phyloP scores from a whole-genome alignment of 2,113 vertebrate species.

The crab-eating macaque (Macaca fascicularis) region DNA sequence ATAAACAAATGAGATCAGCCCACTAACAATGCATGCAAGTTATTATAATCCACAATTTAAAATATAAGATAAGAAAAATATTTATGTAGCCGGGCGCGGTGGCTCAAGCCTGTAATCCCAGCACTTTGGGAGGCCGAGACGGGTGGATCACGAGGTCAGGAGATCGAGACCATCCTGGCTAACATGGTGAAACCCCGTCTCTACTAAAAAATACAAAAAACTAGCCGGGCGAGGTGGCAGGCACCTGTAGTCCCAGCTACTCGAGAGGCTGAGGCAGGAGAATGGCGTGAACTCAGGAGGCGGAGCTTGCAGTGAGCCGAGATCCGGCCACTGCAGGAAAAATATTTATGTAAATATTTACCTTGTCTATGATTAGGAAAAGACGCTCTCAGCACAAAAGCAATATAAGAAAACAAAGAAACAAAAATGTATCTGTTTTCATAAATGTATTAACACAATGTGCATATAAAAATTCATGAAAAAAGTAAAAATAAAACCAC shows the following conservation, averaged over 20 bases:
- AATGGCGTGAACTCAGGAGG: no score
- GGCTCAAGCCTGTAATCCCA: no score
- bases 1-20: not conserved
- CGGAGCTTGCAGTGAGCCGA: no score
- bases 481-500: conserved; percentile 28
- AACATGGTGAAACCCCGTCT: no score
- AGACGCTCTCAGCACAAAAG: not conserved
- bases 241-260: no score
- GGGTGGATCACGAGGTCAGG: no score
- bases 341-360: not conserved
- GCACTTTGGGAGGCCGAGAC: no score
- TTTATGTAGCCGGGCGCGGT: not conserved
- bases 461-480: not conserved
- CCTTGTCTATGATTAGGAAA: not conserved
- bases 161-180: no score
- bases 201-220: no score
- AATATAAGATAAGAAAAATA: not conserved
- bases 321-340: not conserved
- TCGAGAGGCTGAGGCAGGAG: no score
- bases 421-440: not conserved
- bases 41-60: conserved; percentile 9
- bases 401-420: not conserved
- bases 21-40: not conserved
- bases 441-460: not conserved
- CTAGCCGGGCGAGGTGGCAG: no score